phyloP scores from a whole-genome alignment of 1,140 invertebrate genomes.

The Zophobas atratus region DNA sequence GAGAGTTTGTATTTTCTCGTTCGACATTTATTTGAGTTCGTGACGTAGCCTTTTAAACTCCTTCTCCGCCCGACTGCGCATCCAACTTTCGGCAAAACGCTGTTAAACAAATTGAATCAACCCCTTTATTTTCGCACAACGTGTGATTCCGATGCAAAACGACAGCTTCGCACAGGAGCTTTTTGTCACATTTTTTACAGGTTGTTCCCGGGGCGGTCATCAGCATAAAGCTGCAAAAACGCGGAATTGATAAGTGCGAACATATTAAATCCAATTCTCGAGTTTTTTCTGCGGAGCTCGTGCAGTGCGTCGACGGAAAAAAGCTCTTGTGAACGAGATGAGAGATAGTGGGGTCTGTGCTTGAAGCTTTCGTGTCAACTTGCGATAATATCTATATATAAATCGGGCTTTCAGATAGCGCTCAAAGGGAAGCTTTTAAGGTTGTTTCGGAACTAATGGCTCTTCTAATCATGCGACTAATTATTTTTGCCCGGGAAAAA shows the following conservation, averaged over 20 bases:
- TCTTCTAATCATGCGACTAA: constrained; percentile 10
- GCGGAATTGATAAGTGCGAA: constrained; percentile 3
- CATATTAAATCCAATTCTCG: constrained; percentile 6
- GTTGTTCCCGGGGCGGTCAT: not conserved
- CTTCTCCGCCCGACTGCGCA: constrained; percentile 2
- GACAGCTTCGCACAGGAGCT: not conserved
- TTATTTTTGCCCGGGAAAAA: not conserved
- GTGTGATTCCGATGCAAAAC: constrained; percentile 1
- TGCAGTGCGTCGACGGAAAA: not conserved
- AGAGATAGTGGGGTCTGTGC: constrained; percentile 3
- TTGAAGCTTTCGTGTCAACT: constrained; percentile 10
- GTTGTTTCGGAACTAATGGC: constrained; percentile 6
- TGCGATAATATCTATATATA: constrained; percentile 7
- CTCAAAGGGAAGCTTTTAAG: constrained; percentile 10
- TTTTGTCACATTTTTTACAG: not conserved
- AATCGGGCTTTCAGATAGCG: constrained; percentile 13
- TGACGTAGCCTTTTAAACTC: constrained; percentile 1
- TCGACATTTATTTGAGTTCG: constrained; percentile 10
- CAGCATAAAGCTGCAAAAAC: not conserved
- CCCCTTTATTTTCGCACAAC: not conserved
- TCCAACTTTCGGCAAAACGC: constrained; percentile 5
- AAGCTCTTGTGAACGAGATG: not conserved
- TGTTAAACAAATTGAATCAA: constrained; percentile 12
- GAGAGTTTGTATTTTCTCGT: constrained; percentile 4
- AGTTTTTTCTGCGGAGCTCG: not conserved